phyloP scores from a whole-genome alignment of 2,888 invertebrate genomes.

The Lasius fuliginosus region DNA sequence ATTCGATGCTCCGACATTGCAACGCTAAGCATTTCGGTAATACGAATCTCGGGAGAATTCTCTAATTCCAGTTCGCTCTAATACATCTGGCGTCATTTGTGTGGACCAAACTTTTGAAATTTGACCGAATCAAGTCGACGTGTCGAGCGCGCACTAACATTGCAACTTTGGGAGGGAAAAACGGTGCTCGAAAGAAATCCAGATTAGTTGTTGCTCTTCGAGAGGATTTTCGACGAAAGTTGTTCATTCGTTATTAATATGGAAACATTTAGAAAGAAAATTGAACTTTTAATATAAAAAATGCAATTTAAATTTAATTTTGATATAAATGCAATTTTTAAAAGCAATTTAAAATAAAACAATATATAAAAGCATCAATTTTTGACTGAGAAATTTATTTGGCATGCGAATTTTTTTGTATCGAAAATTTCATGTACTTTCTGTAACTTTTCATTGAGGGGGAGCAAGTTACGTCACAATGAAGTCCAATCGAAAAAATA shows the following conservation, averaged over 20 bases:
- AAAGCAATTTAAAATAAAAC: slow-evolving; percentile 14
- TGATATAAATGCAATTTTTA: background rate
- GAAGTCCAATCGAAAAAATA: slow-evolving; percentile 5
- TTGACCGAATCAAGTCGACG: slow-evolving; percentile 37
- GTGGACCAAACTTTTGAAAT: slow-evolving; percentile 51
- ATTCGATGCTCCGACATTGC: slow-evolving; percentile 25
- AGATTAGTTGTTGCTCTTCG: slow-evolving; percentile 23
- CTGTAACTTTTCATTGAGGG: slow-evolving; percentile 4
- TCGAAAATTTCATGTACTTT: slow-evolving; percentile 9
- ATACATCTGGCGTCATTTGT: slow-evolving; percentile 36
- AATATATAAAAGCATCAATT: slow-evolving; percentile 16
- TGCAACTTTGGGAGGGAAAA: slow-evolving; percentile 49
- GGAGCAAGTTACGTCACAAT: background rate
- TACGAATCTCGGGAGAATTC: slow-evolving; percentile 21
- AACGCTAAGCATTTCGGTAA: slow-evolving; percentile 35
- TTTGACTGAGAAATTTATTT: slow-evolving; percentile 22
- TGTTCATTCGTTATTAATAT: slow-evolving; percentile 21
- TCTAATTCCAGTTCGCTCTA: slow-evolving; percentile 32
- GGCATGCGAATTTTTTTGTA: background rate
- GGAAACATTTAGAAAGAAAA: slow-evolving; percentile 7
- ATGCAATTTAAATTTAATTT: slow-evolving; percentile 6
- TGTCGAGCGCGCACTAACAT: slow-evolving; percentile 9
- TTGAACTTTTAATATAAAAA: background rate
- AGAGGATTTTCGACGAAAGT: background rate
- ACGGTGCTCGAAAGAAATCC: slow-evolving; percentile 38